Conservation (phyloP, 1,140 invertebrate genomes). For the Drosophila kohkoa region DNA sequence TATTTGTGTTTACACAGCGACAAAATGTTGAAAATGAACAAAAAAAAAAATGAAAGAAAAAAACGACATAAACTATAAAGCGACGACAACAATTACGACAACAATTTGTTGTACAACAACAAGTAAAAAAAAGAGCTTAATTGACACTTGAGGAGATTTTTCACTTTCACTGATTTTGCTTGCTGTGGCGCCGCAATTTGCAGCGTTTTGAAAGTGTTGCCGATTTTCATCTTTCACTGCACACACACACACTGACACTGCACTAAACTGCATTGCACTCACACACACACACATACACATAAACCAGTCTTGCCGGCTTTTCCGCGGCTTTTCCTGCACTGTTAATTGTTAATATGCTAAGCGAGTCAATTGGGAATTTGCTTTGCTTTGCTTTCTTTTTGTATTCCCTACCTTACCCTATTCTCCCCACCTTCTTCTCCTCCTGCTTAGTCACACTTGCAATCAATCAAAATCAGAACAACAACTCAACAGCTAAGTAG, state of each 20-base stretch:
- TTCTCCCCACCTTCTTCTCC: constrained; percentile 6
- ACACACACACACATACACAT: constrained; percentile 25
- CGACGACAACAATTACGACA: constrained; percentile 47
- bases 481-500: constrained; percentile 36
- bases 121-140: constrained; percentile 54
- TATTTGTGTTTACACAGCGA: constrained; percentile 52
- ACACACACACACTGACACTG: constrained; percentile 16
- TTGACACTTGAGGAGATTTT: constrained; percentile 77
- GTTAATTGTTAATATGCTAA: constrained; percentile 26
- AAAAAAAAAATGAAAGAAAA: constrained; percentile 27
- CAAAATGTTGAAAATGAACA: constrained; percentile 31
- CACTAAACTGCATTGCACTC: constrained; percentile 3
- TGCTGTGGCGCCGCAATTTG: constrained; percentile 62
- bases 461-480: constrained; percentile 65
- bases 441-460: constrained; percentile 55
- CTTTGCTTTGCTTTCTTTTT: constrained; percentile 44
- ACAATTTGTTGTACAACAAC: constrained; percentile 51
- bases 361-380: neutral
- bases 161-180: constrained; percentile 80
- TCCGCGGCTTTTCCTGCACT: constrained; percentile 45
- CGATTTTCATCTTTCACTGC: constrained; percentile 62
- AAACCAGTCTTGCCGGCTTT: constrained; percentile 40
- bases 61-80: constrained; percentile 24
- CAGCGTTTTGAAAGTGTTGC: constrained; percentile 61
- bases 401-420: neutral